Conservation (phyloP, 2,113 vertebrate genomes). For the Tetrax tetrax region DNA sequence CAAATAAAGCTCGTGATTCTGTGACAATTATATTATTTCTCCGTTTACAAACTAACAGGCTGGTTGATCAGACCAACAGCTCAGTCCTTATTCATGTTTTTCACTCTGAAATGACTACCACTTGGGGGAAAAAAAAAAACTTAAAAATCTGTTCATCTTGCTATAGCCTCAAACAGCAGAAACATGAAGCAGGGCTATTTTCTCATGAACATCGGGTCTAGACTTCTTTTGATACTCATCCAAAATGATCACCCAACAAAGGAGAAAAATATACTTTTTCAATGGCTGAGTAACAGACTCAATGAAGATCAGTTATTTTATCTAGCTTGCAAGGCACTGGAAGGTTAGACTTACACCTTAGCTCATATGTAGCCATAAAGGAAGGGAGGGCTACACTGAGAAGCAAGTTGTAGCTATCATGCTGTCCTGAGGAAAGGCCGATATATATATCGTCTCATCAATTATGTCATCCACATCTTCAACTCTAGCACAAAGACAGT, state of each 20-base stretch:
- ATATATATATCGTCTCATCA: rapidly evolving
- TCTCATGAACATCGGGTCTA: neutral
- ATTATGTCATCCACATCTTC: neutral
- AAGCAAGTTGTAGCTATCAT: neutral
- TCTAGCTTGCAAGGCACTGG: neutral
- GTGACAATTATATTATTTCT: neutral
- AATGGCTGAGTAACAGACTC: neutral
- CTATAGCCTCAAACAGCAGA: neutral
- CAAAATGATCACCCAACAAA: neutral
- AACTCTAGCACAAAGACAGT: neutral
- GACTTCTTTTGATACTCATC: neutral
- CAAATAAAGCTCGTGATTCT: neutral
- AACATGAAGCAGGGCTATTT: neutral
- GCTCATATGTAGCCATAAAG: neutral
- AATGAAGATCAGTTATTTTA: neutral
- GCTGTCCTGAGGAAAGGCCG: neutral
- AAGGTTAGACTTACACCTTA: neutral
- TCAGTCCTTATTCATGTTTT: rapidly evolving
- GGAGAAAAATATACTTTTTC: neutral
- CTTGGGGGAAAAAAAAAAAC: neutral
- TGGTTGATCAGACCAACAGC: neutral
- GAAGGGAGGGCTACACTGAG: neutral
- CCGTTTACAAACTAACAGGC: neutral
- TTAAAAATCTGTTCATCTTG: neutral
- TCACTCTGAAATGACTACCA: neutral